phyloP scores from a whole-genome alignment of 2,888 invertebrate genomes.

The Oxytorus armatus region DNA sequence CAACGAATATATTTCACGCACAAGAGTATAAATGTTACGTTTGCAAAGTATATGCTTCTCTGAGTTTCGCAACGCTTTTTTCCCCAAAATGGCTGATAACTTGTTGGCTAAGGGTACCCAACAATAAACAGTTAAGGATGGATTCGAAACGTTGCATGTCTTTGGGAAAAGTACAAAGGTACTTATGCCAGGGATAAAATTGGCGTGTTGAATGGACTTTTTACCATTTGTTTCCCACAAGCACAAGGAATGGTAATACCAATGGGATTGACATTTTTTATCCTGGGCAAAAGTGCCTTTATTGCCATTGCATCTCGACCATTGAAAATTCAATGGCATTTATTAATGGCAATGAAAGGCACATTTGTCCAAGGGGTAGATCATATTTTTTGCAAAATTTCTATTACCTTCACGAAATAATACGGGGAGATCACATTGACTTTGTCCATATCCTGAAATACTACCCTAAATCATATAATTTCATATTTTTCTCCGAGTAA shows the following conservation, averaged over 20 bases:
- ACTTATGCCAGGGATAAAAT: no score
- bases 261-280: no score
- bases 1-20: slow-evolving; percentile 57
- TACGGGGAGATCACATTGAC: neutral
- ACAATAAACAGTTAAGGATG: neutral
- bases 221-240: no score
- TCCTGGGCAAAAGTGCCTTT: no score
- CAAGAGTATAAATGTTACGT: slow-evolving; percentile 25
- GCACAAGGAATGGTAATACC: no score
- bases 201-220: no score
- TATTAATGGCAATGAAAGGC: no score
- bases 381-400: neutral
- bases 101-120: slow-evolving; percentile 14
- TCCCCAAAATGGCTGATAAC: slow-evolving; percentile 26
- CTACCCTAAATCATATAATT: neutral
- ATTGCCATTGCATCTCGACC: no score
- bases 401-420: neutral
- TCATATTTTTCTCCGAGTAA: neutral
- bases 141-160: slow-evolving; percentile 11
- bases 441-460: neutral
- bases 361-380: no score
- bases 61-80: slow-evolving; percentile 25
- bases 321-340: no score
- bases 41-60: slow-evolving; percentile 14
- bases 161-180: no score